phyloP scores from a whole-genome alignment of 1,140 invertebrate genomes.

The Nylanderia fulva region DNA sequence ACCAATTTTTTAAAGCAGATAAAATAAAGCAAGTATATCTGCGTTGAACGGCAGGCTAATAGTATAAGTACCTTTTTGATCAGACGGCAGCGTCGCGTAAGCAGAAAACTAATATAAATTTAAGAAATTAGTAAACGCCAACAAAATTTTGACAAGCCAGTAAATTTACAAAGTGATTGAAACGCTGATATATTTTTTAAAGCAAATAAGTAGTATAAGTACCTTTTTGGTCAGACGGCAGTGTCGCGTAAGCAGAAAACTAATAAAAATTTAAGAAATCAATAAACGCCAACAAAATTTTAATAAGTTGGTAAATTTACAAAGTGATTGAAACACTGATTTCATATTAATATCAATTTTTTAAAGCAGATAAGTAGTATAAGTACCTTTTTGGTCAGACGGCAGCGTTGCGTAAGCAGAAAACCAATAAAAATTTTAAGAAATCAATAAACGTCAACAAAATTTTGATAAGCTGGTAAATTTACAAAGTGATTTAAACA shows the following conservation, averaged over 20 bases:
- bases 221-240: too few species aligned
- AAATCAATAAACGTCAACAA: slow-evolving; percentile 11
- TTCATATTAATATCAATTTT: not conserved
- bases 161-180: too few species aligned
- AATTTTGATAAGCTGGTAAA: not conserved
- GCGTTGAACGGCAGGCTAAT: not conserved
- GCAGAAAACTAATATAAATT: too few species aligned
- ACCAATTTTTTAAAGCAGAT: not conserved
- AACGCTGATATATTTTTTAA: too few species aligned
- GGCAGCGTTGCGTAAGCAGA: too few species aligned
- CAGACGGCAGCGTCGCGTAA: too few species aligned
- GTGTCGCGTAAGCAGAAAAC: not conserved
- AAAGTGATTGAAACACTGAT: not conserved
- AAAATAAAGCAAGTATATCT: not conserved
- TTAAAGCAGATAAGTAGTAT: not conserved
- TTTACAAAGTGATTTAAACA: not conserved
- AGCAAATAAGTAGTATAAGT: too few species aligned
- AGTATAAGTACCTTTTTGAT: not conserved
- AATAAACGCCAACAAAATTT: not conserved
- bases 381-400: too few species aligned
- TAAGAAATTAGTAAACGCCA: too few species aligned
- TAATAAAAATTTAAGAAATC: slow-evolving; percentile 20
- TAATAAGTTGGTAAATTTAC: not conserved
- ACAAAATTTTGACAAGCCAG: too few species aligned
- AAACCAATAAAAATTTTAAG: not conserved